Base-by-base conservation (phyloP, 2,888 invertebrate species). In the Drosophila bunnanda region DNA sequence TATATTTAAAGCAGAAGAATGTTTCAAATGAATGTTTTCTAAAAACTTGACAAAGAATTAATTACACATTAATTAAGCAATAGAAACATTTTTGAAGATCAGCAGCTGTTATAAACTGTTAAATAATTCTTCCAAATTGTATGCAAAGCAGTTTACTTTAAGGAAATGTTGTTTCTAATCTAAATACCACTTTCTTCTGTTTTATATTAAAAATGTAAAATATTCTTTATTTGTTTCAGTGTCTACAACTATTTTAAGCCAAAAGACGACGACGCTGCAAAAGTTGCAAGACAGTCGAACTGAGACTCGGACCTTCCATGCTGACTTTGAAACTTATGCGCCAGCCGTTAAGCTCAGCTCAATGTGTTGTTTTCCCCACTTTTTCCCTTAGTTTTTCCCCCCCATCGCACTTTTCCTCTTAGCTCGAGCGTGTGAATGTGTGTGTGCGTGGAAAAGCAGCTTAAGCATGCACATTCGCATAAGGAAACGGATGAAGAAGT, bases 261-360 rank as follows among this genome's bases (percentile, higher is more conserved):
- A 59, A 59, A 76, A 75, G 82, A 78, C 69, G 76, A 70, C 71
- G 68, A 80, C 70, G 71, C 76, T 61, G 82, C 77, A 79, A 58
- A 83, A 80, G 74, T 83, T 73, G 76, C 60, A 79, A 75, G 77
- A 81, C 64, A 68, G 59, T 50, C 39, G 57, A 41, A 56, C 60
- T 56, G 61, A 55, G 46, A 57, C 55, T 66, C 65, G 70, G 58
- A 55, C 46, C 67, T 61, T 58, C 68, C 67, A 56, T 59, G 62
- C 77, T 85, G 88, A 86, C 85, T 85, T 85, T 85, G 85, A 85
- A 88, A 85, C 83, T 85, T 71, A 75, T 75, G 64, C 69, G 60
- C 78, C 74, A 76, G 83, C 76, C 76, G 82, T 78, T 79, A 76
- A 85, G 80, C 85, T 73, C 55, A 73, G 75, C 83, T 76, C 65